Base-by-base conservation (phyloP, 1,140 invertebrate species). In the Nephotettix cincticeps region DNA sequence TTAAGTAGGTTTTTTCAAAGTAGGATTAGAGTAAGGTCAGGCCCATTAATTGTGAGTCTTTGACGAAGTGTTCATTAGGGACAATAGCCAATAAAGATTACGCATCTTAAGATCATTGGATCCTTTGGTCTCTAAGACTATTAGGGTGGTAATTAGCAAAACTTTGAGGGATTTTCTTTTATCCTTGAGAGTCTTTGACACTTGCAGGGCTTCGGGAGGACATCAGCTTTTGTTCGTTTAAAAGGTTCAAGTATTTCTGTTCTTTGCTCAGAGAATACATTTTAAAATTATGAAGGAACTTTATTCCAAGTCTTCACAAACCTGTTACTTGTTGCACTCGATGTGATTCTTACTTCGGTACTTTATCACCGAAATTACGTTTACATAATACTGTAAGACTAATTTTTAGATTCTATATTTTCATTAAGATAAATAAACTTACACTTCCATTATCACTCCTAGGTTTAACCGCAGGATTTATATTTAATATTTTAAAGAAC, bases 1-100 rank as follows among this genome's bases (percentile, higher is more conserved):
- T 70, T 70, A 70, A 70, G 69, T 70, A 45, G 69, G 69, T 64
- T 70, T 70, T 70, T 70, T 65, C 40, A 29, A 68, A 45, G 40
- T 51, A 19, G 29, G 69, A 45, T 32, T 65, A 43, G 23, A 47
- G 28, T 29, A 32, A 64, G 69, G 69, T 70, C 69, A 70, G 54
- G 61, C 25, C 56, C 69, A 70, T 70, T 70, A 70, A 70, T 70
- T 70, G 69, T 65, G 30, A 25, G 40, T 45, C 64, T 67, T 67
- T 67, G 64, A 67, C 32, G 64, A 61, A 43, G 64, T 23, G 40
- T 43, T 67, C 40, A 67, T 67, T 40, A 67, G 25, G 21, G 32
- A 67, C 64, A 67, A 67, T 67, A 43, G 64, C 64, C 64, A 67
- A 67, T 67, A 67, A 67, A 67, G 64, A 67, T 67, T 67, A 67